These are phyloP conservation scores for Psittacula cyanocephala DNA, from an alignment of 2,113 vertebrate genomes.

Conservation along the genomic window DNA sequence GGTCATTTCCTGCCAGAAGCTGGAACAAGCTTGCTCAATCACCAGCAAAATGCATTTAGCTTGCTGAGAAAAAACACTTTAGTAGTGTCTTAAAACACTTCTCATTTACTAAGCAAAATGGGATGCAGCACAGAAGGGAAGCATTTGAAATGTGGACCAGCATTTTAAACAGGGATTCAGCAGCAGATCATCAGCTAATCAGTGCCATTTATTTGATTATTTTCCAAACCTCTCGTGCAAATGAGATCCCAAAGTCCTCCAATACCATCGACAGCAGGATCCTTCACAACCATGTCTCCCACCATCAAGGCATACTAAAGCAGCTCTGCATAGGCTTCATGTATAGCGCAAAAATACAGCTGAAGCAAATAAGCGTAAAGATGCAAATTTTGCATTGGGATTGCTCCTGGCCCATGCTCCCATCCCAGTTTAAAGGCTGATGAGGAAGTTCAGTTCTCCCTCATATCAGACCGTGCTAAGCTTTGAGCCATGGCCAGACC, in stretches of 20 bases:
- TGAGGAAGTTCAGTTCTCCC: background rate
- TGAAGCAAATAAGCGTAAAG: background rate
- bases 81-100: conserved; percentile 62
- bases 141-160: conserved; percentile 41
- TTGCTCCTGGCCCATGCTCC: background rate
- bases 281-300: background rate
- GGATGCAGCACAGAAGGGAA: conserved; percentile 51
- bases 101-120: conserved; percentile 69
- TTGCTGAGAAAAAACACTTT: conserved; percentile 66
- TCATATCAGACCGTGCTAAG: rapidly evolving
- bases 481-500: rapidly evolving
- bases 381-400: background rate
- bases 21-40: conserved; percentile 59
- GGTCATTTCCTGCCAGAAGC: conserved; percentile 63
- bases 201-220: background rate
- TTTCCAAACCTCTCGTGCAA: background rate
- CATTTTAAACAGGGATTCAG: conserved; percentile 47
- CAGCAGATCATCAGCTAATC: conserved; percentile 42
- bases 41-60: conserved; percentile 59
- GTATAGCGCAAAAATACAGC: background rate
- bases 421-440: background rate
- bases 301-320: background rate
- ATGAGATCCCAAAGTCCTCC: background rate
- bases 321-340: background rate
- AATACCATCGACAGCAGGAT: rapidly evolving